These are phyloP conservation scores for Caretta caretta DNA, from an alignment of 2,113 vertebrate species.

Conservation along the genomic window DNA sequence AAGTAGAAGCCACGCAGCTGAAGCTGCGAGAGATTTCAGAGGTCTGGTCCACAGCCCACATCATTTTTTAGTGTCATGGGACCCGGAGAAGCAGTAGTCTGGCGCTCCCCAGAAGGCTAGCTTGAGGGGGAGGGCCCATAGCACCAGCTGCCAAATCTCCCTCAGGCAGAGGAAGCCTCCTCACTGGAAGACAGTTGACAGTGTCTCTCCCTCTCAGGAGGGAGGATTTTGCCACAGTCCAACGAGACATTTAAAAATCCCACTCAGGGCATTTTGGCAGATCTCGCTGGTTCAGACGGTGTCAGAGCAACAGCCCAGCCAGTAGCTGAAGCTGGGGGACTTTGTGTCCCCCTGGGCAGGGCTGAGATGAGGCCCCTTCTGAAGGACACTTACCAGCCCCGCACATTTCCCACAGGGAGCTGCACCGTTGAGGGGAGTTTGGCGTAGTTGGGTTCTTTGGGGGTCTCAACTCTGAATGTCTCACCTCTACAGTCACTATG, in stretches of 20 bases:
- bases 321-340: background rate
- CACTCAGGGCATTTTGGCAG: too few relatives aligned
- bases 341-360: background rate
- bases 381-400: background rate
- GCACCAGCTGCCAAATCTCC: background rate
- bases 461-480: background rate
- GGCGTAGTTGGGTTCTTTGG: background rate
- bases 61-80: background rate
- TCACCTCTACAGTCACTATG: background rate
- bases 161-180: background rate
- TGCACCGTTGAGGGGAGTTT: background rate
- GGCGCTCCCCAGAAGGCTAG: background rate
- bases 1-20: background rate
- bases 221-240: background rate
- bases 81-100: background rate
- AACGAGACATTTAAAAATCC: background rate
- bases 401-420: background rate
- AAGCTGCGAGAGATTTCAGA: background rate
- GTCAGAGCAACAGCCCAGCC: background rate
- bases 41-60: background rate
- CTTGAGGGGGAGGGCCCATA: too few relatives aligned
- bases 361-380: background rate
- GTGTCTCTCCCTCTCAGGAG: background rate
- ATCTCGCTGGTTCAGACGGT: background rate
- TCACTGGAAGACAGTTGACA: background rate